Base-by-base conservation (phyloP, 2,797 vertebrate genomes). In the Arnoldichthys spilopterus region DNA sequence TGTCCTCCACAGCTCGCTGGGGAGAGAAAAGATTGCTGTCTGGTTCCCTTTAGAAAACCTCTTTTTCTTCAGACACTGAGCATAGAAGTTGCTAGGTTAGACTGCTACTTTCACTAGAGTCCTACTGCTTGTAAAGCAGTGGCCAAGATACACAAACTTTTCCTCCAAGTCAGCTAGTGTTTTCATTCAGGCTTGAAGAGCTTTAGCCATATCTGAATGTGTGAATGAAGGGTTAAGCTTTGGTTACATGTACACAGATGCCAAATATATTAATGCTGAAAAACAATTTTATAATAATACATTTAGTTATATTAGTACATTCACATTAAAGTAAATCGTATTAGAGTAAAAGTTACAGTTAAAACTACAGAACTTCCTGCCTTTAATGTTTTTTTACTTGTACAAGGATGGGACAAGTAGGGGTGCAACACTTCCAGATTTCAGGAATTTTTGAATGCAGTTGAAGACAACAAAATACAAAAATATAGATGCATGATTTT, bases 1-100 rank as follows among this genome's bases (percentile, higher is more conserved):
- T 91, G 88, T 91, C 87, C 78, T 84, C 90, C 87, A 82, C 84
- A 62, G 83, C 90, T 91, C 88, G 89, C 87, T 87, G 83, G 79
- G 85, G 86, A 78, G 82, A 85, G 83, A 88, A 86, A 87, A 86
- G 89, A 89, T 88, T 91, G 86, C 89, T 90, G 88, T 89, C 75
- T 82, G 85, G 84, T 86, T 86, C 84, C 85, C 85, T 85, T 89
- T 84, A 74, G 62, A 87, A 79, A 84, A 62, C 72, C 47, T 80
- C 75, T 86, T 89, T 88, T 89, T 67, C 59, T 59, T 51, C 24
- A 64, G 68, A 76, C 56, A 43, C 61, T 67, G 49, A 47, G 67
- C 30, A 59, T 22, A 45, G 34, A 74, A 74, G 67, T 69, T 13
- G 4, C n/a, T 18, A 32, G 30, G 72, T 72, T 26, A 54, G 43